These are phyloP conservation scores for Acleris sparsana DNA, from an alignment of 2,888 invertebrate species.

Conservation along the genomic window DNA sequence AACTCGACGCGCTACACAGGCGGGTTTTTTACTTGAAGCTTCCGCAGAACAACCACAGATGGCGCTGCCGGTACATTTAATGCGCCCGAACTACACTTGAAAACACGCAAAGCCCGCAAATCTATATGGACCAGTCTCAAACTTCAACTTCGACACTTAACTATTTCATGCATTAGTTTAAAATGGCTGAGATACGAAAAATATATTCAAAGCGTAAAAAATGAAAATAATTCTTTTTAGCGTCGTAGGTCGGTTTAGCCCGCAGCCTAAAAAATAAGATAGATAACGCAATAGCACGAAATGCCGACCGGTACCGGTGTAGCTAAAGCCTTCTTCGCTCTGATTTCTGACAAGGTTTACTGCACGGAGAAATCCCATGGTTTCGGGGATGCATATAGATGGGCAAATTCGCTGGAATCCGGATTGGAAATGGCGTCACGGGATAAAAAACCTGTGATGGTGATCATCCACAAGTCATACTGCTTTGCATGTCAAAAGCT, in stretches of 20 bases:
- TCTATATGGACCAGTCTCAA: conserved; percentile 42
- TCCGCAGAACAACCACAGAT: conserved; percentile 17
- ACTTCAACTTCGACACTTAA: conserved; percentile 37
- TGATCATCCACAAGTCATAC: conserved; percentile 87
- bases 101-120: conserved; percentile 5
- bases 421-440: conserved; percentile 69
- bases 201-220: conserved; percentile 45
- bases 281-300: conserved; percentile 33
- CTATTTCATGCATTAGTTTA: conserved; percentile 41
- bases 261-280: background rate
- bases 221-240: conserved; percentile 49
- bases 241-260: conserved; percentile 8
- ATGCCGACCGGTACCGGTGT: conserved; percentile 61
- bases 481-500: conserved; percentile 86
- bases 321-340: conserved; percentile 57
- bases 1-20: background rate
- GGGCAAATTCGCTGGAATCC: conserved; percentile 74
- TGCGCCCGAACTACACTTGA: background rate
- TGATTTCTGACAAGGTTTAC: conserved; percentile 57
- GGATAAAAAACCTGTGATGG: conserved; percentile 84
- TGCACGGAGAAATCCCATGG: conserved; percentile 58
- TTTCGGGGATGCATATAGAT: conserved; percentile 71
- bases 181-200: conserved; percentile 53
- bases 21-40: conserved; percentile 1
- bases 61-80: conserved; percentile 1